Evolutionary conservation across 2,113 vertebrate species (phyloP).

Genomic region (Bucco capensis): DNA sequence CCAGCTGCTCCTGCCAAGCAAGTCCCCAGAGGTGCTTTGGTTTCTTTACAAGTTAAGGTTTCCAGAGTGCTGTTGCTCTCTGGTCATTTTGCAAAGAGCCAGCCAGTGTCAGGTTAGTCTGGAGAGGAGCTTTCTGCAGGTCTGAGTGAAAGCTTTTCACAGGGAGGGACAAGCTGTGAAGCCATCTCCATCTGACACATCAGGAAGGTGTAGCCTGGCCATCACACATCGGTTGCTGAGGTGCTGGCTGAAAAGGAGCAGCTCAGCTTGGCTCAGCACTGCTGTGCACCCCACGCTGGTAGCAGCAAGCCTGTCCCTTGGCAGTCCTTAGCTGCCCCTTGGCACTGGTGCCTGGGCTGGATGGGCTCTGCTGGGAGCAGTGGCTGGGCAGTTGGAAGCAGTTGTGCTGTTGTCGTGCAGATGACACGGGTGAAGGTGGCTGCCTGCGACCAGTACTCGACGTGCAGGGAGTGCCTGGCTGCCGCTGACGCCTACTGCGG

Average conservation of each 20-base stretch:
- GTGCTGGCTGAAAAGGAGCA: not conserved
- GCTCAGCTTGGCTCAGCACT: not conserved
- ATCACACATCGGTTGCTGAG: not conserved
- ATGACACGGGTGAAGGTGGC: slow-evolving; percentile 88
- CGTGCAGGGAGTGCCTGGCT: slow-evolving; percentile 83
- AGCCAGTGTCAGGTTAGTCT: not conserved
- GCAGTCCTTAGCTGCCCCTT: accelerated
- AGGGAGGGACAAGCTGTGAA: not conserved
- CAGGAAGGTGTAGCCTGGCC: not conserved
- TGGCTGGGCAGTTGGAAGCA: not conserved
- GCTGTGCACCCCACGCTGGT: accelerated
- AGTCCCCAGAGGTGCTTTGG: not conserved
- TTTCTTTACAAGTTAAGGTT: not conserved
- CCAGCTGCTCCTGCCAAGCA: not conserved
- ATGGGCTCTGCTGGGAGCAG: not conserved
- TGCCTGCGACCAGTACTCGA: slow-evolving; percentile 79
- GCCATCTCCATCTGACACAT: not conserved
- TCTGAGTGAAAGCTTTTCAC: not conserved
- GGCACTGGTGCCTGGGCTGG: not conserved
- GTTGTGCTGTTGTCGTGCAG: slow-evolving; percentile 65
- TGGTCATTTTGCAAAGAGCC: not conserved
- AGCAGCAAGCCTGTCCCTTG: accelerated
- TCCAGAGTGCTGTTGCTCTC: not conserved
- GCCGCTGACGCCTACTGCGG: slow-evolving; percentile 90
- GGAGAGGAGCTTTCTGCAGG: not conserved